Base-by-base conservation (phyloP, 2,888 invertebrate species). In the Drosophila meridionalis region DNA sequence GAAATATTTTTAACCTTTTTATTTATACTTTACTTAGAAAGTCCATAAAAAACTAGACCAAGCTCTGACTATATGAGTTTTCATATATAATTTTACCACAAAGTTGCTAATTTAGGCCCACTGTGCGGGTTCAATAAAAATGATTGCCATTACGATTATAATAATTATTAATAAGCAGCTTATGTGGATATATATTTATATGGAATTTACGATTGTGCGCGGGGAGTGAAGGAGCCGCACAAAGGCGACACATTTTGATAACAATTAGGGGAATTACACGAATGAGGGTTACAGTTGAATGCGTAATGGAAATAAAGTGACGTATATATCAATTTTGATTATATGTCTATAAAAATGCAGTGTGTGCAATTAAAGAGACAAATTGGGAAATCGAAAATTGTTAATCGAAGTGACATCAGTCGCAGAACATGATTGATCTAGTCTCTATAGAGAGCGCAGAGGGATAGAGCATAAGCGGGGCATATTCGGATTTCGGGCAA, bases 111-210 rank as follows among this genome's bases (percentile, higher is more conserved):
- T 14, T 30, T 40, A 7, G 11, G 40, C 34, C 60, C 69, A 69
- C 65, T 69, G 59, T 66, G 45, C 62, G 40, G 4, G 36, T 28
- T 55, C 38, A 52, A 60, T 66, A 38, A 9, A 30, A 73, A 56
- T 59, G 34, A 69, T 65, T 58, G 48, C 14, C 36, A 34, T 57
- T 52, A 56, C 57, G 65, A 65, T 64, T 57, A 63, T 64, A 57
- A 66, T 63, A 50, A 63, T 57, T 61, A 73, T 64, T 65, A 63
- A 40, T 60, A 64, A 58, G 52, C 59, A 40, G 47, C 45, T 34
- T 11, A 36, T 50, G 34, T 52, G 34, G 34, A 52, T 11, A 32
- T 32, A 14, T 14, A 30, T 48, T 14, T 52, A 52, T 43, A 43
- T 26, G 42, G 26, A 69, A 14, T 11, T 68, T 30, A 55, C 38